Percentiles rank a stretch among this genome's conserved stretches.
Conservation (phyloP, 2,888 invertebrate genomes). For the Teleiodes luculella region DNA sequence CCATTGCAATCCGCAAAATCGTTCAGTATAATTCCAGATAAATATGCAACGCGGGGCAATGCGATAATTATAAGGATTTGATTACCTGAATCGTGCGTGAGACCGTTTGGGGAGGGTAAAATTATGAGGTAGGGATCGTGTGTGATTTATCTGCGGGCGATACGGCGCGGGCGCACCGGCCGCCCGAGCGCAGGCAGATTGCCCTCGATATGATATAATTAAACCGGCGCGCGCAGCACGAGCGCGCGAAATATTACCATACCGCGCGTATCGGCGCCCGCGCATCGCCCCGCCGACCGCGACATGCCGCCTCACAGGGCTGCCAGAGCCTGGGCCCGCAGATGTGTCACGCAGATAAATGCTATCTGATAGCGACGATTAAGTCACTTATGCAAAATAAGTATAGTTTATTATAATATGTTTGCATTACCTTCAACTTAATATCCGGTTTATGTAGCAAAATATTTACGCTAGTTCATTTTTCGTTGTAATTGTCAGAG, state of each 20-base stretch:
- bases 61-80: slow-evolving; percentile 11
- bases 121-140: slow-evolving; percentile 19
- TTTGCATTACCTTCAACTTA: too few relatives aligned
- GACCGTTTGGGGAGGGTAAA: slow-evolving; percentile 32
- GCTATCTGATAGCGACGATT: slow-evolving; percentile 2
- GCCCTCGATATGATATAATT: slow-evolving; percentile 64
- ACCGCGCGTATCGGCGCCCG: slow-evolving; percentile 38
- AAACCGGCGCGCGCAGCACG: slow-evolving; percentile 55
- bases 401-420: too few relatives aligned
- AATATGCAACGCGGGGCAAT: slow-evolving; percentile 9
- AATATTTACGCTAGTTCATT: too few relatives aligned
- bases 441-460: too few relatives aligned
- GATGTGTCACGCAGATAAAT: not conserved
- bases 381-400: slow-evolving; percentile 3
- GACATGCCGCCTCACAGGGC: not conserved
- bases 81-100: slow-evolving; percentile 12
- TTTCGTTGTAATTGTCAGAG: too few relatives aligned
- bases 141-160: slow-evolving; percentile 32
- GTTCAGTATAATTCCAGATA: not conserved
- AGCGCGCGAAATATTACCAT: slow-evolving; percentile 70
- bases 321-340: not conserved
- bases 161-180: slow-evolving; percentile 19
- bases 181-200: slow-evolving; percentile 33
- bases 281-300: slow-evolving; percentile 16
- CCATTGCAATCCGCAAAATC: not conserved